Base-by-base conservation (phyloP, 1,140 invertebrate genomes). In the Drosophila bifasciata region DNA sequence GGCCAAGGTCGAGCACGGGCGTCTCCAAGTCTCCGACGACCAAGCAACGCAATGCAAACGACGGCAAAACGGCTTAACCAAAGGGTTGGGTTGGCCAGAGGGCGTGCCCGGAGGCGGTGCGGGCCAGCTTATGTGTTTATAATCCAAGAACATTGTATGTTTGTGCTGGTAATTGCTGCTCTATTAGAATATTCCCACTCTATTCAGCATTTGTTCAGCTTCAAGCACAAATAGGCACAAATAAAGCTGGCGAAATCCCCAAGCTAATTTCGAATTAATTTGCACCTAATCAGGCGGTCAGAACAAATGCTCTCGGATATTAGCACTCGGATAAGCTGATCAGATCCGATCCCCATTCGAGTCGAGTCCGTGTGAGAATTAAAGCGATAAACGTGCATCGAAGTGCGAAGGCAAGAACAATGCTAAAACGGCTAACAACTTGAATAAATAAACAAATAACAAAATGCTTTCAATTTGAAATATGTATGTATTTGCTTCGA, bases 181-280 rank as follows among this genome's bases (percentile, higher is more conserved):
- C 44, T 55, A 51, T 28, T 32, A 53, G 53, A 75, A 69, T 56
- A 60, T 72, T 58, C 61, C 44, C 48, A 23, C 61, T 69, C 39
- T 58, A 58, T 28, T 39, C 46, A 23, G 55, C 52, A 50, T 53
- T 67, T 67, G 64, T 62, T 71, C 48, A 60, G 32, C 56, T 73
- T 50, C 28, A 72, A 50, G 36, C 41, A 56, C 51, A 76, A 60
- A 51, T 46, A 60, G 53, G 23, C 64, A n/a, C n/a, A n/a, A 43
- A 48, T 62, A 52, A 49, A 43, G 23, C 48, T 41, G 3, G 49
- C 68, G 13, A 64, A 58, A 66, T 48, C 32, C 17, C 5, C 43
- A 39, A 60, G 49, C 57, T 81, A 74, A 81, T 86, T 85, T 66
- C 40, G 25, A 49, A 75, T 81, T 70, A 69, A 81, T 85, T 86